Evolutionary conservation across 2,888 invertebrate species (phyloP), one percentile per base, ranked within the genome.

Genomic region (Petrolisthes manimaculis): DNA sequence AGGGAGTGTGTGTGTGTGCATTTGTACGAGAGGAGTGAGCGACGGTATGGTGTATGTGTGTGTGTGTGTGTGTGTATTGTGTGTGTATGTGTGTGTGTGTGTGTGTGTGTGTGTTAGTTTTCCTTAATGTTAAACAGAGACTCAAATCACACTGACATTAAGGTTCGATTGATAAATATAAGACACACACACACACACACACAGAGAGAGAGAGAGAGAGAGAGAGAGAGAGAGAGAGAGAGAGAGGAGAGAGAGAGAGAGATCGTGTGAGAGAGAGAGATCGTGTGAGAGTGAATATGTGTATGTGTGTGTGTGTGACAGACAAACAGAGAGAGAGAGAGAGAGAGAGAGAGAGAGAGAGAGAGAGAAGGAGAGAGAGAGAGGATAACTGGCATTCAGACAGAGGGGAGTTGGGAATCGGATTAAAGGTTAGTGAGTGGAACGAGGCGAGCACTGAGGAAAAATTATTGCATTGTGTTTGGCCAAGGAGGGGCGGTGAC

Each of bases 301-400:
- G n/a, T 24, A 56, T n/a, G 37, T 21, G 80, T 21, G 67, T 24
- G 81, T 24, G 55, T 51, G 55, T 5, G n/a, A 54, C 21, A 74
- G 55, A 51, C 51, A 75, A 24, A 37, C 54, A 24, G 51, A 18
- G 75, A 55, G 74, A 75, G 18, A 21, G 24, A 18, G 9, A 24
- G 67, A 61, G 18, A 24, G 8, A 54, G 54, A 74, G 53, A 54
- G 79, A 67, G 61, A 81, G 51, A 67, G 77, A 51, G 24, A 37
- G 81, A 14, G 67, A 71, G 71, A 37, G 5, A 83, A 12, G 67
- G 69, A 78, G 84, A 71, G 54, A 54, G 55, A 24, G 75, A 9
- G 80, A 24, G 83, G 83, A 83, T 83, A 83, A 83, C 83, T 83
- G 83, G n/a, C 83, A 83, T 83, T 83, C 83, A 83, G 24, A 69